Conservation (phyloP, 1,140 invertebrate species). For the Saccostrea echinata region DNA sequence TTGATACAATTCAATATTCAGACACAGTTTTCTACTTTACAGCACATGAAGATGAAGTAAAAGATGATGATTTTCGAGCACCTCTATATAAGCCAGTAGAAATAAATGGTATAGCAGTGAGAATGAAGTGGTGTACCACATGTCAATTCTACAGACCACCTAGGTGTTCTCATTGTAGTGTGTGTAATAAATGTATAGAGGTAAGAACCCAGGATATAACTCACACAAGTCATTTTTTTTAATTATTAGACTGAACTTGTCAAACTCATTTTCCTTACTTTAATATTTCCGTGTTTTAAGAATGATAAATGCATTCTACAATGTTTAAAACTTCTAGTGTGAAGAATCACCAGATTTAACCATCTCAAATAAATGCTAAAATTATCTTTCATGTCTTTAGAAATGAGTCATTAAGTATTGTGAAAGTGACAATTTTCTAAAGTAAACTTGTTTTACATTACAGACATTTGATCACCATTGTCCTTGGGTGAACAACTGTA, state of each 20-base stretch:
- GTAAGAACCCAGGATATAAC: constrained; percentile 81
- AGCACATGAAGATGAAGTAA: constrained; percentile 97
- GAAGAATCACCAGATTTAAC: not conserved
- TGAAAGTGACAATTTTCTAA: not conserved
- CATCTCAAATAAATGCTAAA: not conserved
- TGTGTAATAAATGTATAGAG: constrained; percentile 99
- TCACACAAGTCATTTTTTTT: not conserved
- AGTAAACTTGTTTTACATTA: constrained; percentile 79
- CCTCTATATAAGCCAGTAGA: constrained; percentile 99
- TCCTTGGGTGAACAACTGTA: constrained; percentile 99
- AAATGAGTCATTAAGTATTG: too few species aligned
- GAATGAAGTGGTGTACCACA: constrained; percentile 99
- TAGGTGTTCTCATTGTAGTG: constrained; percentile 98
- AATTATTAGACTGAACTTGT: too few species aligned
- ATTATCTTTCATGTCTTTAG: not conserved
- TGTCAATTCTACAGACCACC: constrained; percentile 99
- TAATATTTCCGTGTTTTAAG: too few species aligned
- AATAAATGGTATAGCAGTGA: constrained; percentile 98
- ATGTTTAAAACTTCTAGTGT: too few species aligned
- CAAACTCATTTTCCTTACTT: too few species aligned
- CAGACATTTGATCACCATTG: constrained; percentile 99
- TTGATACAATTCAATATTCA: too few species aligned
- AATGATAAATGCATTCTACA: too few species aligned
- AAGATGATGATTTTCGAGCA: constrained; percentile 97
- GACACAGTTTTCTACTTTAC: constrained; percentile 54